Percentiles rank a stretch among this genome's conserved stretches.
Evolutionary conservation across 2,888 invertebrate genomes (phyloP).

Genomic region (Athripsodes cinereus): DNA sequence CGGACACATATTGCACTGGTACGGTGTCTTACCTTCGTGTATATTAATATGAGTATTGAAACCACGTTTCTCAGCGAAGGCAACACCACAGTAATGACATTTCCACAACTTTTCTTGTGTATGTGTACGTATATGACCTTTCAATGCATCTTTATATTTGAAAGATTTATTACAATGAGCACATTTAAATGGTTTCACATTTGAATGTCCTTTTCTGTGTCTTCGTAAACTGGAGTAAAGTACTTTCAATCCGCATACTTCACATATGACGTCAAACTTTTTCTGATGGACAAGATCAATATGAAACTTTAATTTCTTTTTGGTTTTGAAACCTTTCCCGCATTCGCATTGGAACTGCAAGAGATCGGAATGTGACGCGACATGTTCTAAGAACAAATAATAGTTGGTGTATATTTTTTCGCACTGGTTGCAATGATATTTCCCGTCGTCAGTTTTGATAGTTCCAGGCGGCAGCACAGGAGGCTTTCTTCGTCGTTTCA

Average conservation of each 20-base stretch:
- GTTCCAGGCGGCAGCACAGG: neutral
- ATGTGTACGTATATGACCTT: neutral
- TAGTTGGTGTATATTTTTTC: neutral
- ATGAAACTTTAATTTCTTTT: neutral
- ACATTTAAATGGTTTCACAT: neutral
- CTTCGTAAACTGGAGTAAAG: neutral
- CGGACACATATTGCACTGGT: neutral
- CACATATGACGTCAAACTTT: neutral
- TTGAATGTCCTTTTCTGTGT: neutral
- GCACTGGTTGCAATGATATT: neutral
- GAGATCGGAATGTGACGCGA: neutral
- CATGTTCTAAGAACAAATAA: neutral
- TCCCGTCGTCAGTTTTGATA: neutral
- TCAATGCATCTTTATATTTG: neutral
- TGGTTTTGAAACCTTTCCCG: neutral
- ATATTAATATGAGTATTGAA: neutral
- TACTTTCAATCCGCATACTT: neutral
- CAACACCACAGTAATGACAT: neutral
- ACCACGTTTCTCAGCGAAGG: neutral
- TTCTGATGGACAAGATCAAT: neutral
- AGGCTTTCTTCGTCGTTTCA: neutral
- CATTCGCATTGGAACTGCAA: neutral
- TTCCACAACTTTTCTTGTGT: neutral
- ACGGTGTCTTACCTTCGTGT: neutral
- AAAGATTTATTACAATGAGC: neutral